These are phyloP conservation scores for Hylaeus volcanicus DNA, from an alignment of 1,140 invertebrate genomes.

Conservation along the genomic window DNA sequence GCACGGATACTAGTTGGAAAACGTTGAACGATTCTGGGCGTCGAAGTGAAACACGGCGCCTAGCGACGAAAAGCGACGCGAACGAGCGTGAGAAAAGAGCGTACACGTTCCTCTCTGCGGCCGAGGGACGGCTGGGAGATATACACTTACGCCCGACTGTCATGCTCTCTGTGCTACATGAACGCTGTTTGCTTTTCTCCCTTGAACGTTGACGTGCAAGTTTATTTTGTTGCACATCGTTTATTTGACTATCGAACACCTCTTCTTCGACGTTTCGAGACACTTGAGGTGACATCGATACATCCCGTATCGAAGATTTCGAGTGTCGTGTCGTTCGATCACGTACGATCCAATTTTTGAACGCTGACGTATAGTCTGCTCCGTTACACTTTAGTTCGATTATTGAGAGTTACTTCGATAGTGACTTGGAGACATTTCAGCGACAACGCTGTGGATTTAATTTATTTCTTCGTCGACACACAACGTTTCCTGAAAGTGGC, in stretches of 20 bases:
- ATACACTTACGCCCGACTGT: not conserved
- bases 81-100: slow-evolving; percentile 34
- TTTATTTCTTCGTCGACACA: not conserved
- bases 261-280: not conserved
- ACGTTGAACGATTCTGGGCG: not conserved
- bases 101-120: not conserved
- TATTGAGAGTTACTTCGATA: no score
- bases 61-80: slow-evolving; percentile 28
- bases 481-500: no score
- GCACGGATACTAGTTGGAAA: slow-evolving; percentile 3
- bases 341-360: slow-evolving; percentile 1
- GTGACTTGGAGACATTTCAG: no score
- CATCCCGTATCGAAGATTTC: not conserved
- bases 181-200: not conserved
- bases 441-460: not conserved
- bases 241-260: not conserved
- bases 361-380: no score
- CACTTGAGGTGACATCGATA: not conserved
- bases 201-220: not conserved
- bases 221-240: not conserved
- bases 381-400: no score
- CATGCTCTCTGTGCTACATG: not conserved
- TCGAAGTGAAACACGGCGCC: slow-evolving; percentile 2
- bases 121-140: slow-evolving; percentile 19
- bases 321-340: not conserved